Evolutionary conservation across 2,888 invertebrate species (phyloP).

Genomic region (Adelphocoris suturalis): DNA sequence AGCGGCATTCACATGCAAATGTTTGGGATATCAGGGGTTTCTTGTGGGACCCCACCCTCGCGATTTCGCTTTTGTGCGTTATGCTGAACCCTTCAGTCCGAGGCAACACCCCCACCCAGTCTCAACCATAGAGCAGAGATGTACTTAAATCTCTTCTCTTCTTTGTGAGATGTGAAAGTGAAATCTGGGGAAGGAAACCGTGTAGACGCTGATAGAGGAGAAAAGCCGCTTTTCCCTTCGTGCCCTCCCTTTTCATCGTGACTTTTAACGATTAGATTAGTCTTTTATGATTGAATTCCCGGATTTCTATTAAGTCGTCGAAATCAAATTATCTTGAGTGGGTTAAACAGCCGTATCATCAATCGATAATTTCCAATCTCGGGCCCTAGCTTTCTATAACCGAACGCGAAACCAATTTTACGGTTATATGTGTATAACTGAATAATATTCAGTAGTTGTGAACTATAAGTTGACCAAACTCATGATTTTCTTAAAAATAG

Average conservation of each 20-base stretch:
- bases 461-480: too few relatives aligned
- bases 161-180: neutral
- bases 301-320: slow-evolving; percentile 17
- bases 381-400: neutral
- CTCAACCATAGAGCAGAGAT: neutral
- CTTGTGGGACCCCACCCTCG: neutral
- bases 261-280: slow-evolving; percentile 30
- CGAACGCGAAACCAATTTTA: neutral
- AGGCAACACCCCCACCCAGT: neutral
- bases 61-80: slow-evolving; percentile 18
- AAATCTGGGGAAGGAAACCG: neutral
- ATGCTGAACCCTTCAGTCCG: neutral
- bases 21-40: slow-evolving; percentile 7
- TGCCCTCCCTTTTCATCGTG: neutral
- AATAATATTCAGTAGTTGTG: too few relatives aligned
- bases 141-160: slow-evolving; percentile 10
- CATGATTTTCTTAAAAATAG: too few relatives aligned
- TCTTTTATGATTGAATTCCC: slow-evolving; percentile 25
- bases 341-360: neutral
- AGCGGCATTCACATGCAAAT: slow-evolving; percentile 27
- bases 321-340: slow-evolving; percentile 25
- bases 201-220: neutral
- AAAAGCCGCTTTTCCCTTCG: neutral
- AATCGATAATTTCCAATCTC: slow-evolving; percentile 19
- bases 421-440: too few relatives aligned